A percentile compares a stretch with the other conserved stretches of the same genome.
phyloP scores from a whole-genome alignment of 1,140 invertebrate species.

The Heterodera carotae region DNA sequence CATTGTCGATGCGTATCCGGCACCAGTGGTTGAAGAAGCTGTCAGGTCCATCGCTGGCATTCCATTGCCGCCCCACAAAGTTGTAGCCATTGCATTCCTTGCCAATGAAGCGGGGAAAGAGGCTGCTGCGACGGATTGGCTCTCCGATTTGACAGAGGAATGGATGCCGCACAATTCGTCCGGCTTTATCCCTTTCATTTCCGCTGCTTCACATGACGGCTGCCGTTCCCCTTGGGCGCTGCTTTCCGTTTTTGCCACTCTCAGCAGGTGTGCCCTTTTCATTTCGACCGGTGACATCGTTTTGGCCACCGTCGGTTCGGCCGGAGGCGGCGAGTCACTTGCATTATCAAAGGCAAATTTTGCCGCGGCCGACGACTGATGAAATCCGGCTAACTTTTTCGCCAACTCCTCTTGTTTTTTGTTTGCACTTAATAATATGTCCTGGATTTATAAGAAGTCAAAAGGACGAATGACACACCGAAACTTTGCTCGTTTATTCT shows the following conservation, averaged over 20 bases:
- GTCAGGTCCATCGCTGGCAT: background rate
- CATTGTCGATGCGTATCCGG: background rate
- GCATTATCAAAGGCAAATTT: background rate
- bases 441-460: background rate
- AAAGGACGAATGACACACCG: background rate
- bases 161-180: background rate
- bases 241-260: background rate
- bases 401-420: background rate
- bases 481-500: constrained; percentile 6
- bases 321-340: constrained; percentile 2
- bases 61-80: background rate
- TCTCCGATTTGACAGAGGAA: background rate
- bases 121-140: background rate
- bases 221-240: background rate
- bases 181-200: background rate
- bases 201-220: background rate
- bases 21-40: background rate
- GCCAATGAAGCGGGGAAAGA: background rate
- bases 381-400: background rate
- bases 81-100: background rate
- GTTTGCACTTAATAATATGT: background rate
- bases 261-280: background rate
- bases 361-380: background rate
- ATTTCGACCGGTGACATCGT: background rate
- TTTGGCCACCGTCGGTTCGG: constrained; percentile 5